Evolutionary conservation across 2,888 invertebrate species (phyloP).

Genomic region (Cryptocephalus moraei): DNA sequence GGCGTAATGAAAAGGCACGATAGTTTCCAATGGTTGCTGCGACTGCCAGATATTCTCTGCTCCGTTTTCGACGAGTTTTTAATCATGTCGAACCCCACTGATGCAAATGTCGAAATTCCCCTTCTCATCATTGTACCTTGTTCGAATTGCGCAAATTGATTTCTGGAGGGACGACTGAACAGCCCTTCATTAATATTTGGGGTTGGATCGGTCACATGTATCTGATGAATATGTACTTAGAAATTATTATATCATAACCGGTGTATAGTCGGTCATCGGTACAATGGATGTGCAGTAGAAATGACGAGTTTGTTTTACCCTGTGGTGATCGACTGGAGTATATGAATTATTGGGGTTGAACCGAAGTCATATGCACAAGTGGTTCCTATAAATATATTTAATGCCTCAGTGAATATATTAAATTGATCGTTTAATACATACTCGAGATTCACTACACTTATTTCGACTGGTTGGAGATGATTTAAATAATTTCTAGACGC

Average conservation of each 20-base stretch:
- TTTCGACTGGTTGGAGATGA: background rate
- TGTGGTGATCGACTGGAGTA: background rate
- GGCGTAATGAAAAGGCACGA: too few species aligned
- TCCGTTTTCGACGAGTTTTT: constrained; percentile 25
- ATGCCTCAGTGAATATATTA: constrained; percentile 32
- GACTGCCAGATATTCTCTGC: too few species aligned
- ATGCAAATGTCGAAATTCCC: constrained; percentile 27
- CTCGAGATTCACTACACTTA: constrained; percentile 1
- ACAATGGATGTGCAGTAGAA: background rate
- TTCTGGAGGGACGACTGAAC: too few species aligned
- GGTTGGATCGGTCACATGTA: constrained; percentile 25
- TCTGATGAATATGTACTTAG: constrained; percentile 15
- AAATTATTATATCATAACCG: constrained; percentile 35
- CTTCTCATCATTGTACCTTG: too few species aligned
- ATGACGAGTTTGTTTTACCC: too few species aligned
- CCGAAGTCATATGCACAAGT: constrained; percentile 39
- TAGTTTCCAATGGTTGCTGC: too few species aligned
- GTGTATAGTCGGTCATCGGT: constrained; percentile 3
- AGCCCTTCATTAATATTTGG: constrained; percentile 19
- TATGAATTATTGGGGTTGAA: constrained; percentile 25
- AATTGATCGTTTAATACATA: constrained; percentile 20
- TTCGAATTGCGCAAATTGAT: too few species aligned
- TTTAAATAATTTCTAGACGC: too few species aligned
- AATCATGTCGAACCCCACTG: constrained; percentile 25
- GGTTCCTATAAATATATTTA: constrained; percentile 36